Conservation (phyloP, 2,888 invertebrate species). For the Yponomeuta malinellus region DNA sequence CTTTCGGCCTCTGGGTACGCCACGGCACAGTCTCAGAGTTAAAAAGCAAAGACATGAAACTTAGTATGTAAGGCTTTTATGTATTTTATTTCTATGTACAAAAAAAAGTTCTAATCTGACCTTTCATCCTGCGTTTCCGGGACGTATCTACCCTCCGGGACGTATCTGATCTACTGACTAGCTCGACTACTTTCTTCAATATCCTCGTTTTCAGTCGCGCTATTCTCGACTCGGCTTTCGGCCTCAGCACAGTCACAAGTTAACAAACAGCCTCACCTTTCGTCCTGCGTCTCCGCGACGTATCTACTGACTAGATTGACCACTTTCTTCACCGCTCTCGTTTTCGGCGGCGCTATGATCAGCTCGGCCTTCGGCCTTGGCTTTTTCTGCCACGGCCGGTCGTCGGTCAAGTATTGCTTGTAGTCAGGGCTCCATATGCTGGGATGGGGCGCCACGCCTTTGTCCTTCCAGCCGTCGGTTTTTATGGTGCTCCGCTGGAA, state of each 20-base stretch:
- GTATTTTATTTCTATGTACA: too few relatives aligned
- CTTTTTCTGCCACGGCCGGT: conserved; percentile 52
- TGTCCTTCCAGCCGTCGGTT: conserved; percentile 55
- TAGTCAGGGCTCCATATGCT: conserved; percentile 66
- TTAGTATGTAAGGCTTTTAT: too few relatives aligned
- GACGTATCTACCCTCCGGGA: conserved; percentile 37
- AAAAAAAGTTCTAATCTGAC: too few relatives aligned
- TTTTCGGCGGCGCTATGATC: conserved; percentile 37
- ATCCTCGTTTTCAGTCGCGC: conserved; percentile 35
- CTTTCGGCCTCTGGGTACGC: conserved; percentile 27
- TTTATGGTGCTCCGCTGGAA: conserved; percentile 46
- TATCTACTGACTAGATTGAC: conserved; percentile 52
- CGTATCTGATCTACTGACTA: conserved; percentile 30
- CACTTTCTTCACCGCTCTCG: conserved; percentile 45
- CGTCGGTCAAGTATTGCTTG: conserved; percentile 32
- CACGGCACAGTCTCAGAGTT: too few relatives aligned
- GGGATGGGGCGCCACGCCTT: conserved; percentile 47
- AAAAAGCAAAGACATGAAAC: too few relatives aligned
- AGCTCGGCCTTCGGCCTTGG: conserved; percentile 36
- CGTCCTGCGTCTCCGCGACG: conserved; percentile 60
- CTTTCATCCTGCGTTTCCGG: conserved; percentile 42
- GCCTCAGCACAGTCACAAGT: conserved; percentile 21
- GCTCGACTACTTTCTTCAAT: conserved; percentile 49
- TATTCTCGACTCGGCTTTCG: conserved; percentile 41
- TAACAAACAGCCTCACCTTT: conserved; percentile 33